Evolutionary conservation across 2,113 vertebrate species (phyloP), one percentile per base, ranked within the genome.

Genomic region (Pedetes capensis): DNA sequence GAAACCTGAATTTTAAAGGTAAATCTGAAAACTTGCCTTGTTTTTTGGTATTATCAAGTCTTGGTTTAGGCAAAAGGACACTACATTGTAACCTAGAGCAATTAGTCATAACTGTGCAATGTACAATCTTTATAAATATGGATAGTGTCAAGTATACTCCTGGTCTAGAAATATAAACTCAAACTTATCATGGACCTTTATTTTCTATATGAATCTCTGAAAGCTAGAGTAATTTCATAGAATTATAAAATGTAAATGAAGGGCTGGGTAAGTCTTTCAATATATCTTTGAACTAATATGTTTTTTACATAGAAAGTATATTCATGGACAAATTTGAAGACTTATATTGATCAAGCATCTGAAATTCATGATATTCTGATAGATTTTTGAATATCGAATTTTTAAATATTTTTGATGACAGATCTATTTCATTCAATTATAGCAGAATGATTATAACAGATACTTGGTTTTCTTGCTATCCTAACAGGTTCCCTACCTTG

Each of bases 241-340:
- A 91, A 78, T 29, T 59, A 68, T 88, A 88, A 88, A 92, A 89
- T 66, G 80, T 61, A 80, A 94, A 59, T 51, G 17, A 6, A 10
- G 18, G 4, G 57, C 59, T 27, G 78, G 68, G 20, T 91, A 27
- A 53, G 63, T 37, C 51, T 87, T 75, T 42, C 27, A 61, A 68
- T 55, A 78, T 17, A 78, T 55, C 59, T 63, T 78, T 94, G 44
- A 94, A 13, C 11, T 55, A 78, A 25, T 32, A 55, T 64, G 57
- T 75, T 82, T 87, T 94, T 78, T 63, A 88, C 53, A 78, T 17
- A 94, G 23, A 82, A 87, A 20, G 20, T 71, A 83, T n/a, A 39
- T 82, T 5, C 44, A n/a, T 71, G 32, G 51, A 13, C 20, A 74
- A 53, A 63, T 66, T 53, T 87, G 27, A 63, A 63, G 17, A 34